phyloP scores from a whole-genome alignment of 2,888 invertebrate genomes.

The Sarcophaga subvicina region DNA sequence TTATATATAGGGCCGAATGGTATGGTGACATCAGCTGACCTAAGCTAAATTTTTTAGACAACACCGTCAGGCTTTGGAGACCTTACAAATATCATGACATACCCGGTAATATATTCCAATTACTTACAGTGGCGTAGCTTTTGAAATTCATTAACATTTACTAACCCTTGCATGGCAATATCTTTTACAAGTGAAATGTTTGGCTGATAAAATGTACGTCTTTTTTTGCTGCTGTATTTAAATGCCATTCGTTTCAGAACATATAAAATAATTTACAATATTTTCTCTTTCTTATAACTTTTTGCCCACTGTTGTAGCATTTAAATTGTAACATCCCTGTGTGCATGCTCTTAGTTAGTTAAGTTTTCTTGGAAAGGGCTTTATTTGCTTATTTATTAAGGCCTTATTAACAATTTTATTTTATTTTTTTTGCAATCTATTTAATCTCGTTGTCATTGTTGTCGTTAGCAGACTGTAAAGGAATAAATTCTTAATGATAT shows the following conservation, averaged over 20 bases:
- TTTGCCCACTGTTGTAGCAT: neutral
- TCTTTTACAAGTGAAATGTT: no score
- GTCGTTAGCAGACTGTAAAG: neutral
- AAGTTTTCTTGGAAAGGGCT: conserved; percentile 19
- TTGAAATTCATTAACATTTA: no score
- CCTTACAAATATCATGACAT: no score
- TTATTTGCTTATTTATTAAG: conserved; percentile 25
- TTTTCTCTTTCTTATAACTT: neutral
- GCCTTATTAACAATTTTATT: conserved; percentile 45
- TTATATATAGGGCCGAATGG: no score
- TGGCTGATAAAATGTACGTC: no score
- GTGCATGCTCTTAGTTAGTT: conserved; percentile 4
- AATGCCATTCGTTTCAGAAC: neutral
- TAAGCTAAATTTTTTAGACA: no score
- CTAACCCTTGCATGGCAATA: neutral
- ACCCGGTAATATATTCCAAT: no score
- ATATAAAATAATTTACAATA: neutral
- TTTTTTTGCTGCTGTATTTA: neutral
- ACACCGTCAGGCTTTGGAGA: no score
- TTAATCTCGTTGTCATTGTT: neutral
- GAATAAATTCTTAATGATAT: neutral
- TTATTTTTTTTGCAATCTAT: neutral
- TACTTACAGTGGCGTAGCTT: no score
- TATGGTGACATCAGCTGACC: no score
- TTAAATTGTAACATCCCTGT: neutral